A percentile compares a stretch with the other conserved stretches of the same genome.
Evolutionary conservation across 2,888 invertebrate species (phyloP).

Genomic region (Patella pellucida): DNA sequence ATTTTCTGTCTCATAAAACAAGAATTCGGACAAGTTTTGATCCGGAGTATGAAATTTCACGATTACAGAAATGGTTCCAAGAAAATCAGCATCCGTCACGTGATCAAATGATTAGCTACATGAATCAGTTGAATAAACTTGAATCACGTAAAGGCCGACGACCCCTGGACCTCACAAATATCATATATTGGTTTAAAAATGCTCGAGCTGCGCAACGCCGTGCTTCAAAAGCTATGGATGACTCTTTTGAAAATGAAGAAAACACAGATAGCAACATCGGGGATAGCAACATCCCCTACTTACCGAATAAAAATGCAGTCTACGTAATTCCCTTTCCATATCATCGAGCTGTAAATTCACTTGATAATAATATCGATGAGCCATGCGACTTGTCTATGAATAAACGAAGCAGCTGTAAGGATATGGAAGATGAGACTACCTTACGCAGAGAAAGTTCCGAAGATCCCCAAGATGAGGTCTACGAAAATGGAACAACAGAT

Average conservation of each 20-base stretch:
- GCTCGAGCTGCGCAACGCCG: conserved; percentile 95
- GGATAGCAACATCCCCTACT: conserved; percentile 52
- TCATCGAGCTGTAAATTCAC: conserved; percentile 40
- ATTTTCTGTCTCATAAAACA: conserved; percentile 52
- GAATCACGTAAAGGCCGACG: conserved; percentile 89
- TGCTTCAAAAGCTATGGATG: conserved; percentile 73
- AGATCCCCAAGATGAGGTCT: conserved; percentile 29
- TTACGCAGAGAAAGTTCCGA: conserved; percentile 38
- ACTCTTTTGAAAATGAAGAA: conserved; percentile 58
- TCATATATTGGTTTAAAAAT: conserved; percentile 91
- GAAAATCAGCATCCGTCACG: conserved; percentile 97
- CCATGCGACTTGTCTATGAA: conserved; percentile 51
- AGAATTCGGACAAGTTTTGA: conserved; percentile 97
- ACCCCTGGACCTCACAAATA: conserved; percentile 94
- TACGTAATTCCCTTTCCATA: conserved; percentile 65
- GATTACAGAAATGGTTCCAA: conserved; percentile 95
- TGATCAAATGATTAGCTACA: conserved; percentile 96
- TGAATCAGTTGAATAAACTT: conserved; percentile 90
- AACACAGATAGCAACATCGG: conserved; percentile 35
- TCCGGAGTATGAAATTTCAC: conserved; percentile 95
- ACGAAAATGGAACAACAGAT: conserved; percentile 30
- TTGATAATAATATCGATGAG: conserved; percentile 25
- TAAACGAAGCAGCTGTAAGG: conserved; percentile 12
- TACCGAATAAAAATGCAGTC: conserved; percentile 68
- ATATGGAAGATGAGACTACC: conserved; percentile 29